Evolutionary conservation across 2,113 vertebrate genomes (phyloP).

Genomic region (Calyptomena viridis): DNA sequence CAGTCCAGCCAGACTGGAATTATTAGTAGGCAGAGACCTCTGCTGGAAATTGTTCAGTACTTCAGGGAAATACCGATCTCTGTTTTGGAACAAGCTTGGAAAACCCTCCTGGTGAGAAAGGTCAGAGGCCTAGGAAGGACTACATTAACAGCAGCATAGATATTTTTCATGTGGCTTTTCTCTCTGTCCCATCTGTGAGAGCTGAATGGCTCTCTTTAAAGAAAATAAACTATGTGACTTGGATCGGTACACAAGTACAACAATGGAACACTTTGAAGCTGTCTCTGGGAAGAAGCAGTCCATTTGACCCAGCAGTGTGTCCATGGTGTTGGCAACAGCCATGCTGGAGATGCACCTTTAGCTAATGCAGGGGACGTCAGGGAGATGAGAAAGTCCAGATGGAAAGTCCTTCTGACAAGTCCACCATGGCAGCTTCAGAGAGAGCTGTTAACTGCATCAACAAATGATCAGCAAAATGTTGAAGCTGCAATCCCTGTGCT

Average conservation of each 20-base stretch:
- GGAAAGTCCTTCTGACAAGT: neutral
- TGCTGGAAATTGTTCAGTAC: conserved; percentile 48
- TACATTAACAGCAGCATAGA: neutral
- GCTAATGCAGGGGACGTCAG: neutral
- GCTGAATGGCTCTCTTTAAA: neutral
- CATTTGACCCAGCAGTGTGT: neutral
- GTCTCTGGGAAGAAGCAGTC: neutral
- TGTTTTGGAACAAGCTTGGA: neutral
- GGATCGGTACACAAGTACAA: neutral
- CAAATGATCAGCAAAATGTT: neutral
- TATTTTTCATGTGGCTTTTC: neutral
- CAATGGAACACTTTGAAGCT: neutral
- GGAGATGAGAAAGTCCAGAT: neutral
- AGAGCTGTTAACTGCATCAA: neutral
- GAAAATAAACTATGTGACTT: neutral
- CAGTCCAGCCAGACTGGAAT: neutral
- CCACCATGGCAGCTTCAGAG: neutral
- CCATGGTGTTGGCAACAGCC: fast-evolving
- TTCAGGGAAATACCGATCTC: neutral
- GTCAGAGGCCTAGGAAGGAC: neutral
- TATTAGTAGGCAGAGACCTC: conserved; percentile 65
- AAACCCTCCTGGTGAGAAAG: neutral
- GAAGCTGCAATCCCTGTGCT: neutral
- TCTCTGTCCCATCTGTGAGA: neutral
- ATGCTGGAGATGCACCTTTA: neutral